Conservation (phyloP, 2,113 vertebrate genomes). For the Mus musculus region DNA sequence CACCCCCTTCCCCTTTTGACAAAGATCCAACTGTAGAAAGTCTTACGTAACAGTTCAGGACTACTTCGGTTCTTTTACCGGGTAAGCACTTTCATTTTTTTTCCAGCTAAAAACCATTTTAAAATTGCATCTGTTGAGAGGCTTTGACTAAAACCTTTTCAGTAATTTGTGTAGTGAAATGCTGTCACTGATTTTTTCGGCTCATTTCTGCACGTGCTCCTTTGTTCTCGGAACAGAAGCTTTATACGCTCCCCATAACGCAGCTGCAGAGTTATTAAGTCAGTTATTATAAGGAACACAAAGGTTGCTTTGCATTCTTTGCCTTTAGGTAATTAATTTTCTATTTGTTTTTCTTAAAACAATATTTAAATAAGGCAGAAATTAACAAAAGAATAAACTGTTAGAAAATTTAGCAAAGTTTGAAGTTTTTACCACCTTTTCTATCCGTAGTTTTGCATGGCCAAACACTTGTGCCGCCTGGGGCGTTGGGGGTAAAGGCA, state of each 20-base stretch:
- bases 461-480: slow-evolving; percentile 88
- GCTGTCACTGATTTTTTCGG: slow-evolving; percentile 79
- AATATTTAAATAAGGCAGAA: slow-evolving; percentile 63
- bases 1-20: slow-evolving; percentile 82
- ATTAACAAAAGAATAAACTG: slow-evolving; percentile 77
- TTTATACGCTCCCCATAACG: slow-evolving; percentile 82
- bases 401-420: slow-evolving; percentile 75
- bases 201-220: slow-evolving; percentile 89
- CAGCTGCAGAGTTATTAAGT: slow-evolving; percentile 85
- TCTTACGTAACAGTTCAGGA: slow-evolving; percentile 83
- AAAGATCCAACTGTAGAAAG: slow-evolving; percentile 84
- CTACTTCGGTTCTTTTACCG: slow-evolving; percentile 83
- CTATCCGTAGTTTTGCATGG: slow-evolving; percentile 83
- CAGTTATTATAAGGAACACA: slow-evolving; percentile 82
- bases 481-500: slow-evolving; percentile 84
- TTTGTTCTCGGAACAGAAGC: slow-evolving; percentile 87
- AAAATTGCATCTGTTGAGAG: slow-evolving; percentile 79
- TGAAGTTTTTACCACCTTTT: slow-evolving; percentile 80
- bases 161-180: slow-evolving; percentile 73
- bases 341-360: slow-evolving; percentile 64
- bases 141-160: slow-evolving; percentile 74
- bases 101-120: slow-evolving; percentile 79
- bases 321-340: slow-evolving; percentile 71
- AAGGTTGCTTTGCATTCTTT: slow-evolving; percentile 78
- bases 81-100: slow-evolving; percentile 84